Evolutionary conservation across 2,113 vertebrate genomes (phyloP), one percentile per base, ranked within the genome.

Genomic region (Thinocorus orbignyianus): DNA sequence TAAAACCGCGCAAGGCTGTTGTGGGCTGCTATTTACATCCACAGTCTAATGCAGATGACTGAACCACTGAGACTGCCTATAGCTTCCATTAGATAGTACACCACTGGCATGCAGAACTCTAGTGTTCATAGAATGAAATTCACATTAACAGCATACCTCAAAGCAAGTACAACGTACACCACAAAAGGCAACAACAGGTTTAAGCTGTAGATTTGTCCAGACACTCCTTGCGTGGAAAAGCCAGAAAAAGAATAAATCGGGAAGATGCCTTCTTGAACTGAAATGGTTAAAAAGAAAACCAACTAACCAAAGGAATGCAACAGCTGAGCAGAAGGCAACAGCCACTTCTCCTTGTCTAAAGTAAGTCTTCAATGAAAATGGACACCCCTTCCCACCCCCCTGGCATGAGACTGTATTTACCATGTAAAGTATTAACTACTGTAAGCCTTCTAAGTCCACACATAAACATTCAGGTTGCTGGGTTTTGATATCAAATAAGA

Each of bases 261-360:
- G 23, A 93, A 87, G 71, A 95, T 92, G 94, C 91, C 91, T 98
- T 97, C 96, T 94, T 93, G 61, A 91, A 97, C 30, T 70, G 76
- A 96, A 96, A 96, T 15, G 11, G 39, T 79, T 74, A 84, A 83
- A 76, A 79, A 11, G 5, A 54, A 69, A 49, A 16, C 42, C 46
- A 81, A 42, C 33, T 28, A 35, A 20, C 44, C 19, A 83, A 66
- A 94, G 72, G 58, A 93, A 95, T 94, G 54, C 90, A 97, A 80
- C 92, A 93, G 95, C 93, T 61, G 92, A 96, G 92, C 72, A 97
- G 96, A 97, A 97, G 96, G 97, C 97, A 97, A 97, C 70, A 91
- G 93, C 93, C 35, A 58, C 84, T 95, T 94, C 78, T 97, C 85
- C 94, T 93, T 93, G 79, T 87, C 87, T 80, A 57, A 90, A 87